A percentile compares a stretch with the other conserved stretches of the same genome.
These are phyloP conservation scores for Hemaris fuciformis DNA, from an alignment of 2,888 invertebrate genomes.

Conservation along the genomic window DNA sequence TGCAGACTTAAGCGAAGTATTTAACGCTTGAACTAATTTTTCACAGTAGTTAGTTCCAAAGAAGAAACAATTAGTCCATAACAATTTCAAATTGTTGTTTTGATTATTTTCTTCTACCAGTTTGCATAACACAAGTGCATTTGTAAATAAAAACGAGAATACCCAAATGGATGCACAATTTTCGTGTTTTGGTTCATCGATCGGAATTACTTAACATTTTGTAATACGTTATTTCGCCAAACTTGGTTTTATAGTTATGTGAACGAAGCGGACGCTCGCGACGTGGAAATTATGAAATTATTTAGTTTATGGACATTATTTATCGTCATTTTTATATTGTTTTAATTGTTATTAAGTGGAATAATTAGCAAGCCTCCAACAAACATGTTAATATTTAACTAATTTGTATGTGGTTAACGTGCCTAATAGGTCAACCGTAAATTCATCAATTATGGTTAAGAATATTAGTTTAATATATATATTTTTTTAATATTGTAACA, in stretches of 20 bases:
- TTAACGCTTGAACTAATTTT: too few relatives aligned
- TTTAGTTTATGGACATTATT: background rate
- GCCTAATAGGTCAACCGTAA: too few relatives aligned
- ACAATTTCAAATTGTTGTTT: background rate
- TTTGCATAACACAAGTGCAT: background rate
- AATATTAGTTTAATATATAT: too few relatives aligned
- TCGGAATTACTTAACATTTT: background rate
- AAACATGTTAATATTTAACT: background rate
- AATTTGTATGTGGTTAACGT: too few relatives aligned
- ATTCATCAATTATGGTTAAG: too few relatives aligned
- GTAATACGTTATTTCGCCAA: background rate
- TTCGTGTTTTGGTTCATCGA: slow-evolving; percentile 8
- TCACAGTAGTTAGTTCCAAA: background rate
- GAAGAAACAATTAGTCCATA: background rate
- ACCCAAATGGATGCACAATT: background rate
- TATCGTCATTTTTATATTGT: background rate
- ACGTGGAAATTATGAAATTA: background rate
- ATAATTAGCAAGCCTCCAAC: background rate
- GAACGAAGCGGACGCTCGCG: background rate
- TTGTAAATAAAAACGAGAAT: background rate
- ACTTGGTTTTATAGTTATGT: background rate
- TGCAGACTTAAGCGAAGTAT: background rate
- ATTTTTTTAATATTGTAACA: too few relatives aligned
- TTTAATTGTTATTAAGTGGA: background rate
- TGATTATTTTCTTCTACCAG: background rate